These are phyloP conservation scores for Anodontia alba DNA, from an alignment of 2,888 invertebrate genomes.

Conservation along the genomic window DNA sequence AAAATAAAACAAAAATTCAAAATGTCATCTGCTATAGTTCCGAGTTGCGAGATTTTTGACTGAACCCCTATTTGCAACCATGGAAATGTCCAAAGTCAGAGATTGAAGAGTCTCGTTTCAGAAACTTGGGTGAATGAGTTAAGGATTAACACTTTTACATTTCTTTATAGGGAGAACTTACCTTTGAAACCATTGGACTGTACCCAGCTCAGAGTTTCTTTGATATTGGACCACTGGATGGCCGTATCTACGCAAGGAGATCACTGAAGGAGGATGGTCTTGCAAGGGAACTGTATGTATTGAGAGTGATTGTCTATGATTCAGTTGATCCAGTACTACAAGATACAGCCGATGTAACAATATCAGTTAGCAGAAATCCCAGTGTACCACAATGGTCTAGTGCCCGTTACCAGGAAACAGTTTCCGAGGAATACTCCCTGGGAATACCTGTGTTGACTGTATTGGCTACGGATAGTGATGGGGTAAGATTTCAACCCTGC, in stretches of 20 bases:
- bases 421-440: slow-evolving; percentile 61
- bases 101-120: too few relatives aligned
- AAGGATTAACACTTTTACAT: too few relatives aligned
- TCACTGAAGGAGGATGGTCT: slow-evolving; percentile 68
- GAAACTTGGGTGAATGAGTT: too few relatives aligned
- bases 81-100: too few relatives aligned
- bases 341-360: slow-evolving; percentile 58
- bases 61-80: too few relatives aligned
- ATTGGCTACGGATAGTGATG: slow-evolving; percentile 66
- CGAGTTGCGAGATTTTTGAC: too few relatives aligned
- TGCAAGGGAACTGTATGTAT: slow-evolving; percentile 61
- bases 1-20: too few relatives aligned
- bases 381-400: slow-evolving; percentile 50
- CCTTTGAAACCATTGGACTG: slow-evolving; percentile 70
- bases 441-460: slow-evolving; percentile 64
- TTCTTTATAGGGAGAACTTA: slow-evolving; percentile 73
- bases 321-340: slow-evolving; percentile 34
- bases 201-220: slow-evolving; percentile 79
- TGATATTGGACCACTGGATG: slow-evolving; percentile 64
- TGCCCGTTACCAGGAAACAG: slow-evolving; percentile 45
- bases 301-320: slow-evolving; percentile 62
- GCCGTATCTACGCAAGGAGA: slow-evolving; percentile 47
- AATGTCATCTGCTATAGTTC: too few relatives aligned
- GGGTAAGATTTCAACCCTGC: slow-evolving; percentile 56
- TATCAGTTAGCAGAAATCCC: slow-evolving; percentile 57